Evolutionary conservation across 1,140 invertebrate species (phyloP).

Genomic region (Calephelis virginiensis): DNA sequence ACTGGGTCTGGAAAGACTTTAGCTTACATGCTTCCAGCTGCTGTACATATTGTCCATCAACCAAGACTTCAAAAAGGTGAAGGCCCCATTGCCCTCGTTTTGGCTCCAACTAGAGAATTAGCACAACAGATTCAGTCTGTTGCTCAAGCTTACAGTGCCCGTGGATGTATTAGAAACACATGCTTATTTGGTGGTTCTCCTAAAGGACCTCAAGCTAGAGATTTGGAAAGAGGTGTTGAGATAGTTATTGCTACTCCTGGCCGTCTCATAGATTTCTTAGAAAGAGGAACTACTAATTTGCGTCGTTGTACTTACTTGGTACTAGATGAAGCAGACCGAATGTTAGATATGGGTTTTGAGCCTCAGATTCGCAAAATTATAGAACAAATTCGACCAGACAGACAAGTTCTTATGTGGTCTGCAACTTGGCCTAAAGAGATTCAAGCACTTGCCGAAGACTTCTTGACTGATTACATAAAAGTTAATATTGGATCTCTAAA

Average conservation of each 20-base stretch:
- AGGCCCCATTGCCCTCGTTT: constrained; percentile 94
- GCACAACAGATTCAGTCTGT: constrained; percentile 99
- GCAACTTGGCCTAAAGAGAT: constrained; percentile 99
- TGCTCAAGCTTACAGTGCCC: constrained; percentile 91
- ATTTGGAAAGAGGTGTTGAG: constrained; percentile 94
- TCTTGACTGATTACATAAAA: constrained; percentile 92
- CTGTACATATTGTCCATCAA: constrained; percentile 87
- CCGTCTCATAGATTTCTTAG: constrained; percentile 97
- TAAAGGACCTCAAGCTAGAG: constrained; percentile 94
- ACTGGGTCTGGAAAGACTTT: constrained; percentile 95
- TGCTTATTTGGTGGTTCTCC: constrained; percentile 98
- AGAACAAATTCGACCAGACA: constrained; percentile 95
- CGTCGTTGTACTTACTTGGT: constrained; percentile 96
- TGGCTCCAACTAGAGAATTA: constrained; percentile 97
- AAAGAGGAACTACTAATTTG: constrained; percentile 94
- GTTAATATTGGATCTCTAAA: constrained; percentile 97
- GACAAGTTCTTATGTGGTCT: constrained; percentile 99
- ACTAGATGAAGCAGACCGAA: constrained; percentile 95
- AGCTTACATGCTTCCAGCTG: constrained; percentile 90
- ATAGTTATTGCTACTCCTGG: constrained; percentile 98
- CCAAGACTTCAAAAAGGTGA: constrained; percentile 86
- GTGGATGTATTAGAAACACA: constrained; percentile 91
- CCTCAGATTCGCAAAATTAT: constrained; percentile 99
- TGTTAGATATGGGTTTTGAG: constrained; percentile 98
- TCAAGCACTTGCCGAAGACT: constrained; percentile 95